phyloP scores from a whole-genome alignment of 2,797 vertebrate genomes.

The Apodemus agrarius region DNA sequence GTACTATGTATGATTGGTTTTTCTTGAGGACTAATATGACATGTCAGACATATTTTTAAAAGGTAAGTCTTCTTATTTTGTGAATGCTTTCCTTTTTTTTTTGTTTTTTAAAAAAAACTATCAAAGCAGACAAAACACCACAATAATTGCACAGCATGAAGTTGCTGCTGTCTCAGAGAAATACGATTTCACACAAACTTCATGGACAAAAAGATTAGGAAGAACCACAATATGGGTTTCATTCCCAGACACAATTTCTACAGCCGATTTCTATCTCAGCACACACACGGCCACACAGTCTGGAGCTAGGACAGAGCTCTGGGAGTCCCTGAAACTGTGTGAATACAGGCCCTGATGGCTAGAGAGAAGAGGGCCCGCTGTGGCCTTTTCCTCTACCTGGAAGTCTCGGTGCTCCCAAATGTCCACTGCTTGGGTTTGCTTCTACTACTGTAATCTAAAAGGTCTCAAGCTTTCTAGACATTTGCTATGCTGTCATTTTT shows the following conservation, averaged over 20 bases:
- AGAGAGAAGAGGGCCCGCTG: background rate
- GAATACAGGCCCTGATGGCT: background rate
- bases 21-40: slow-evolving; percentile 46
- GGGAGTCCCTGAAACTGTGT: too few species aligned
- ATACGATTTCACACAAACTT: slow-evolving; percentile 74
- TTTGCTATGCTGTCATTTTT: background rate
- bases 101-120: background rate
- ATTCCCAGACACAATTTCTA: slow-evolving; percentile 61
- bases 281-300: background rate
- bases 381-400: background rate
- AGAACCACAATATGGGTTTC: slow-evolving; percentile 55
- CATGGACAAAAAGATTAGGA: slow-evolving; percentile 64
- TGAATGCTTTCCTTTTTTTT: slow-evolving; percentile 9
- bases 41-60: slow-evolving; percentile 55
- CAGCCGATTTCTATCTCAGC: slow-evolving; percentile 41
- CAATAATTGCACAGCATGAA: slow-evolving; percentile 45
- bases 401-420: background rate
- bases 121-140: slow-evolving; percentile 42
- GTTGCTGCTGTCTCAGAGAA: slow-evolving; percentile 52
- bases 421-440: background rate
- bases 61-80: background rate
- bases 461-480: background rate
- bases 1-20: slow-evolving; percentile 3
- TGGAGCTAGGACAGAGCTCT: background rate
- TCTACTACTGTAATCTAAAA: background rate